A percentile compares a stretch with the other conserved stretches of the same genome.
phyloP scores from a whole-genome alignment of 53 echinoderm and acorn worm species.

The Paracentrotus lividus region DNA sequence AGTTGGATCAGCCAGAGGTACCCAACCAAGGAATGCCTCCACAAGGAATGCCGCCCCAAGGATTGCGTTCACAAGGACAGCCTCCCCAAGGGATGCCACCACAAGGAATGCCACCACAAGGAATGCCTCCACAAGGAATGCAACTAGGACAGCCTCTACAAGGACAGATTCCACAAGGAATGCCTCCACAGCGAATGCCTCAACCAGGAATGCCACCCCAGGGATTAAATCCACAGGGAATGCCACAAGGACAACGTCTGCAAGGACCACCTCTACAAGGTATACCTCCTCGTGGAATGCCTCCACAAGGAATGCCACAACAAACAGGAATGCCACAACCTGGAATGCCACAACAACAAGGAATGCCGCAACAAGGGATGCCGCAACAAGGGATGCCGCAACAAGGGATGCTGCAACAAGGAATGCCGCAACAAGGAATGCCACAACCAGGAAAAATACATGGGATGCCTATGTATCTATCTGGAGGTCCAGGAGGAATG shows the following conservation, averaged over 20 bases:
- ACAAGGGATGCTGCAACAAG: constrained; percentile 1
- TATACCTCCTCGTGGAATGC: background rate
- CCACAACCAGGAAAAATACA: no score
- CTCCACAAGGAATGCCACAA: constrained; percentile 7
- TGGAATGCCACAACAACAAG: constrained; percentile 2
- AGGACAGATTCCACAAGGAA: constrained; percentile 24
- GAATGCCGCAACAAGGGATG: constrained; percentile 15
- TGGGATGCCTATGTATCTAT: no score
- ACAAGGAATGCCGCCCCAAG: constrained; percentile 14
- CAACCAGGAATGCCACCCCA: constrained; percentile 18
- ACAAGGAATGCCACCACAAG: constrained; percentile 22
- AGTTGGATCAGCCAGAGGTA: background rate
- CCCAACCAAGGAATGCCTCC: background rate
- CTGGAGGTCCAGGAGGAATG: no score
- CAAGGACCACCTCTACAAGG: background rate
- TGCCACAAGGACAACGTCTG: background rate
- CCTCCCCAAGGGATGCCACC: background rate
- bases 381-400: background rate
- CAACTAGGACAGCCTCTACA: background rate
- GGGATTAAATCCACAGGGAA: background rate
- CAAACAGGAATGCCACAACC: background rate
- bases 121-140: background rate
- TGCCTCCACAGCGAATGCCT: constrained; percentile 1
- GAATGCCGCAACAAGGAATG: background rate
- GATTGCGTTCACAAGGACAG: constrained; percentile 23